Percentiles rank a stretch among this genome's conserved stretches.
phyloP scores from a whole-genome alignment of 2,888 invertebrate species.

The Heliconius sara region DNA sequence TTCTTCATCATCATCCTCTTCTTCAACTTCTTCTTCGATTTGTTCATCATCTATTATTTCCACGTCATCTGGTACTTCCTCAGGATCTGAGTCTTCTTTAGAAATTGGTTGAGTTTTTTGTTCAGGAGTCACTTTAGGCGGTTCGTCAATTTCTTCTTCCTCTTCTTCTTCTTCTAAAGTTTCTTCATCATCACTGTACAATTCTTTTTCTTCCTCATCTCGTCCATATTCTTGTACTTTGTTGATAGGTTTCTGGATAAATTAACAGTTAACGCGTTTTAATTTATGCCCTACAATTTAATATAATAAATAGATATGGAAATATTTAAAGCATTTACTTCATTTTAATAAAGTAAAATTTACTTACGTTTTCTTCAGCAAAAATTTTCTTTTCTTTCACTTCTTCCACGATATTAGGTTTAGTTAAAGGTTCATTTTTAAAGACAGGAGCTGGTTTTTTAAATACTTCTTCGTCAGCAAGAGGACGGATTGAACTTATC shows the following conservation, averaged over 20 bases:
- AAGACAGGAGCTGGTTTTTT: constrained; percentile 41
- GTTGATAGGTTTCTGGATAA: constrained; percentile 35
- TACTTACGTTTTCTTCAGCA: constrained; percentile 49
- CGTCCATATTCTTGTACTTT: constrained; percentile 37
- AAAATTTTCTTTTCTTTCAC: constrained; percentile 46
- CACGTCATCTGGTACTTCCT: constrained; percentile 71
- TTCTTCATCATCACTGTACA: constrained; percentile 73
- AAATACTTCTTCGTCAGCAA: constrained; percentile 42
- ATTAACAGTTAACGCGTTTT: background rate
- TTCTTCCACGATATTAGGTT: constrained; percentile 61
- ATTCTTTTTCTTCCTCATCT: constrained; percentile 62
- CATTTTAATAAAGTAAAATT: constrained; percentile 14
- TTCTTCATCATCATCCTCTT: constrained; percentile 76
- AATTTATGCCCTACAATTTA: background rate
- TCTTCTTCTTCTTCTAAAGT: constrained; percentile 62
- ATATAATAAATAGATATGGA: background rate
- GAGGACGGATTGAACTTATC: constrained; percentile 39
- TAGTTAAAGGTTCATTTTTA: constrained; percentile 54
- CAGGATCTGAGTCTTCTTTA: constrained; percentile 62
- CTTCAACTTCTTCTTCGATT: constrained; percentile 76
- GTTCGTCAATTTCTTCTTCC: constrained; percentile 55
- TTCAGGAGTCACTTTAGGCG: constrained; percentile 36
- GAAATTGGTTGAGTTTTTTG: constrained; percentile 48
- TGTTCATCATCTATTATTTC: constrained; percentile 79
- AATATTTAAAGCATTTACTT: background rate